Evolutionary conservation across 2,797 vertebrate species (phyloP).

Genomic region (Lophotriccus pileatus): DNA sequence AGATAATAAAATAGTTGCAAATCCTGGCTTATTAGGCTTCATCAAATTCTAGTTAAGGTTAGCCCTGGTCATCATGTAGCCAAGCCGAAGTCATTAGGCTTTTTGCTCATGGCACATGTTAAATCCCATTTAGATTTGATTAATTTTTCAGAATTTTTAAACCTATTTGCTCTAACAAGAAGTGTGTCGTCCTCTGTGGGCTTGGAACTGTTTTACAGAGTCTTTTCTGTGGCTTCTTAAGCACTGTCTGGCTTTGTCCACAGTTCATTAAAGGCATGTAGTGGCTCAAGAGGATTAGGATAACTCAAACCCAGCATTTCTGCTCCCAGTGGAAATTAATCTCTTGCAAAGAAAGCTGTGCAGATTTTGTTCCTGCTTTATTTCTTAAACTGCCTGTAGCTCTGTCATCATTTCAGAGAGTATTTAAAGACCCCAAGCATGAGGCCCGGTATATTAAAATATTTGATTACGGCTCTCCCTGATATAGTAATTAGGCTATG

Average conservation of each 20-base stretch:
- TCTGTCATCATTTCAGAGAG: not conserved
- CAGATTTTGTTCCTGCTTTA: conserved; percentile 22
- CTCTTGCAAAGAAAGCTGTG: conserved; percentile 4
- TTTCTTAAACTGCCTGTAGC: conserved; percentile 4
- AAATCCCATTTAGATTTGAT: not conserved
- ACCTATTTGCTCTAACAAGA: not conserved
- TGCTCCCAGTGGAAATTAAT: conserved; percentile 10
- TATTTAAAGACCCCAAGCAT: not conserved
- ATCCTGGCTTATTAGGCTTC: not conserved
- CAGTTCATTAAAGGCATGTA: conserved; percentile 40
- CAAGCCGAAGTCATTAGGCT: not conserved
- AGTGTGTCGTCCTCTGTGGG: not conserved
- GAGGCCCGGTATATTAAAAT: not conserved
- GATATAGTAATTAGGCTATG: not conserved
- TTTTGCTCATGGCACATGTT: not conserved
- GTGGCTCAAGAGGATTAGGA: conserved; percentile 51
- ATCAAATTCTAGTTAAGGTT: not conserved
- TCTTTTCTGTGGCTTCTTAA: conserved; percentile 22
- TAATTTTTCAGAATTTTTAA: conserved; percentile 20
- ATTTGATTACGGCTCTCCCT: not conserved
- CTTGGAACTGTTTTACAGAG: not conserved
- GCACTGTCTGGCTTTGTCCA: conserved; percentile 26
- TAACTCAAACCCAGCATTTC: conserved; percentile 18
- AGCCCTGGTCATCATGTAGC: not conserved
- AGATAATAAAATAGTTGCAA: not conserved